Conservation (phyloP, 1,140 invertebrate genomes). For the Neodiprion pinetum region DNA sequence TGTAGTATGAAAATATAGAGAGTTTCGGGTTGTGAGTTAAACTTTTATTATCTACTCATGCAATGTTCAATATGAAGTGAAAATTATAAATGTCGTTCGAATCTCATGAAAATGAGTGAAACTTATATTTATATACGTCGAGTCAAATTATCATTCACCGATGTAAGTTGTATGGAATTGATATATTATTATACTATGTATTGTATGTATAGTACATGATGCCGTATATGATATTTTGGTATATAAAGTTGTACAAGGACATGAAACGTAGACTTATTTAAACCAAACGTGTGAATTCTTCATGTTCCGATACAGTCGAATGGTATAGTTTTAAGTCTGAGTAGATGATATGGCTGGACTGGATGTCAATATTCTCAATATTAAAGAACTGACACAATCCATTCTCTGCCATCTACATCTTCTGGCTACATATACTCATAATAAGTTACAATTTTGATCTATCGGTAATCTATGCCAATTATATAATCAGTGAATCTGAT, state of each 20-base stretch:
- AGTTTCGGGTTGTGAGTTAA: no score
- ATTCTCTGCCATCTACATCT: conserved; percentile 37
- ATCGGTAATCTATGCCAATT: conserved; percentile 12
- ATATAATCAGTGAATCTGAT: conserved; percentile 11
- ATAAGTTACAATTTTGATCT: background rate
- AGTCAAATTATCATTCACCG: no score
- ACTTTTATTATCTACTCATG: no score
- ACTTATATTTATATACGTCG: no score
- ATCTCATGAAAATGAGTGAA: no score
- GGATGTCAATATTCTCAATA: conserved; percentile 57
- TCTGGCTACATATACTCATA: conserved; percentile 2
- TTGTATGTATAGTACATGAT: background rate
- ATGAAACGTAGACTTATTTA: background rate
- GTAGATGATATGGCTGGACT: conserved; percentile 37
- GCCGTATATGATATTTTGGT: background rate
- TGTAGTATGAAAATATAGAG: no score
- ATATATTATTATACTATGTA: background rate
- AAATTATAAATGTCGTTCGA: no score
- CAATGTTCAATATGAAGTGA: no score
- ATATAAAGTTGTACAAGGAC: conserved; percentile 2
- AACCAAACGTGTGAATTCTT: background rate
- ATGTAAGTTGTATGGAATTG: background rate
- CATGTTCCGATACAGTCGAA: conserved; percentile 3
- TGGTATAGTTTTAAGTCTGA: background rate
- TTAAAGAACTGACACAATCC: conserved; percentile 60